Conservation (phyloP, 1,140 invertebrate genomes). For the Lepidurus arcticus region DNA sequence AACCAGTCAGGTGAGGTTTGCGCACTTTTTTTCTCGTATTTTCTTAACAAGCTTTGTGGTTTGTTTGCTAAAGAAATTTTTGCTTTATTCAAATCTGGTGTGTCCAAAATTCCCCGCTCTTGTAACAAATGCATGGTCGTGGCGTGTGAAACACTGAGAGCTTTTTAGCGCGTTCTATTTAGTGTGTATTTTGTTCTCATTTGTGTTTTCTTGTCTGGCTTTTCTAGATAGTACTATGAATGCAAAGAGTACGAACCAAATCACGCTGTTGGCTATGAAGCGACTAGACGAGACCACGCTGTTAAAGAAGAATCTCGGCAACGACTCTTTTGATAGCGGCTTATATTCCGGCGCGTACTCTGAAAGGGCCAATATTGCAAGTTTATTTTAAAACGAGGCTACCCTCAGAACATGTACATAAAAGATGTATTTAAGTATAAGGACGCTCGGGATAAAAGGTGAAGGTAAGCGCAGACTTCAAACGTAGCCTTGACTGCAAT, state of each 20-base stretch:
- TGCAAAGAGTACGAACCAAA: constrained; percentile 9
- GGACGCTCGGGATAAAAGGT: neutral
- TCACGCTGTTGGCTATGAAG: constrained; percentile 1
- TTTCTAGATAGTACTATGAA: neutral
- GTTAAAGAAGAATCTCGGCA: constrained; percentile 1
- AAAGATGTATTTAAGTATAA: neutral
- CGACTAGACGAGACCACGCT: neutral
- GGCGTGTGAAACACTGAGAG: no score
- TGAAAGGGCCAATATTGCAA: neutral
- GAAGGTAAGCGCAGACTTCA: constrained; percentile 3
- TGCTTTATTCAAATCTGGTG: neutral
- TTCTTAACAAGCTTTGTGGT: neutral
- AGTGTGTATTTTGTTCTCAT: neutral
- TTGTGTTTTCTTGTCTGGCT: neutral
- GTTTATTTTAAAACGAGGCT: neutral
- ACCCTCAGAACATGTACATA: neutral
- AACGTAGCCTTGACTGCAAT: neutral
- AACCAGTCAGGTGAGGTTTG: neutral
- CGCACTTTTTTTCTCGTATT: neutral
- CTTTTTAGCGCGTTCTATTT: neutral
- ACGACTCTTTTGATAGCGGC: constrained; percentile 33
- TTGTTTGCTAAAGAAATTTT: neutral
- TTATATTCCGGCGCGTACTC: constrained; percentile 32
- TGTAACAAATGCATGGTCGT: no score
- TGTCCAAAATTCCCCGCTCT: no score